A percentile compares a stretch with the other conserved stretches of the same genome.
Conservation (phyloP, 2,888 invertebrate species). For the Hanleya hanleyi region DNA sequence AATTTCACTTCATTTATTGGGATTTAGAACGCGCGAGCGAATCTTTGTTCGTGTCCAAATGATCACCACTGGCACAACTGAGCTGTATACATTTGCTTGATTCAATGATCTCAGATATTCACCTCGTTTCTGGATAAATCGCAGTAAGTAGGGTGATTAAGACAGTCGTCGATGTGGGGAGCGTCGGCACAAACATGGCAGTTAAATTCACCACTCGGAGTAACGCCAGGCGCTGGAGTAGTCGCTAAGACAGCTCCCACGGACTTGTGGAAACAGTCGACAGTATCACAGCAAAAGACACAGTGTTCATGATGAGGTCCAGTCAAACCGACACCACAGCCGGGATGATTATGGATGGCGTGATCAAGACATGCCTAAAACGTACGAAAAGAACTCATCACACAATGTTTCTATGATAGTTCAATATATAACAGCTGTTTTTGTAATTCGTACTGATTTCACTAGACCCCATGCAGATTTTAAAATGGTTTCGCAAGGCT, state of each 20-base stretch:
- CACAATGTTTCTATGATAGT: too few relatives aligned
- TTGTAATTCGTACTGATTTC: too few relatives aligned
- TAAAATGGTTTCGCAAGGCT: too few relatives aligned
- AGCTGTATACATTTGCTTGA: too few relatives aligned
- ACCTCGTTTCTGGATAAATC: background rate
- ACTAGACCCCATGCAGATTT: too few relatives aligned
- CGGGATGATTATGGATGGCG: background rate
- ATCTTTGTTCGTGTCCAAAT: too few relatives aligned
- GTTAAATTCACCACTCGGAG: background rate
- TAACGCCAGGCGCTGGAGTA: background rate
- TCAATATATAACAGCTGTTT: too few relatives aligned
- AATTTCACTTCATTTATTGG: too few relatives aligned
- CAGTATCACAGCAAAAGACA: background rate
- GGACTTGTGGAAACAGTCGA: background rate
- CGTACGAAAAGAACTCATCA: background rate
- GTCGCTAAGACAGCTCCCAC: background rate
- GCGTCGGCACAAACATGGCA: background rate
- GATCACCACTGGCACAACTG: too few relatives aligned
- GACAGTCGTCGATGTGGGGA: background rate
- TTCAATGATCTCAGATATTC: too few relatives aligned
- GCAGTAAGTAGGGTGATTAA: background rate
- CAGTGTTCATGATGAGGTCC: background rate
- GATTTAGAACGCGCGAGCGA: too few relatives aligned
- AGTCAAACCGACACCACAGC: background rate
- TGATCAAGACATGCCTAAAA: background rate